Conservation (phyloP, 2,888 invertebrate species). For the Nemotelus pantherinus region DNA sequence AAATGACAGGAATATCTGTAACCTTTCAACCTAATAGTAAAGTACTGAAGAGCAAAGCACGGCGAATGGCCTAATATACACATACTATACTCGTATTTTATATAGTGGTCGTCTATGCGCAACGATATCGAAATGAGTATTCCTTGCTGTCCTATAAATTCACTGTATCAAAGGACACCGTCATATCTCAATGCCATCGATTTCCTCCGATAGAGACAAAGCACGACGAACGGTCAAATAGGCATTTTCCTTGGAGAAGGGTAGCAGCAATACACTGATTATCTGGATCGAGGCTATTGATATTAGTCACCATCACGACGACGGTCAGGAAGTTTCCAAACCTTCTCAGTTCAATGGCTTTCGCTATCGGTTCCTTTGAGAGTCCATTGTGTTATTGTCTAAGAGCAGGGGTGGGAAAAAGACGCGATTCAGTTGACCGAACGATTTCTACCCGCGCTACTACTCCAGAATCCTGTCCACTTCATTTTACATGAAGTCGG, state of each 20-base stretch:
- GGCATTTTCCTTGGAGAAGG: not conserved
- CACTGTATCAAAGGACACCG: slow-evolving; percentile 26
- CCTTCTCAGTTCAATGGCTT: slow-evolving; percentile 35
- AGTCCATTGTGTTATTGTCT: slow-evolving; percentile 14
- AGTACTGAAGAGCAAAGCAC: too few relatives aligned
- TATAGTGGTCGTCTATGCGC: too few relatives aligned
- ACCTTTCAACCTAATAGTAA: too few relatives aligned
- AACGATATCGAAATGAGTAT: not conserved
- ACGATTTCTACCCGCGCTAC: not conserved
- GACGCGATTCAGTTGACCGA: not conserved
- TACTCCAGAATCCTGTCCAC: not conserved
- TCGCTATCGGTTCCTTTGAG: slow-evolving; percentile 24
- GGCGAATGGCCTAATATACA: too few relatives aligned
- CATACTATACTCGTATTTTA: too few relatives aligned
- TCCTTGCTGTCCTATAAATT: slow-evolving; percentile 36
- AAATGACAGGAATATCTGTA: too few relatives aligned
- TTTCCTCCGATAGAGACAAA: slow-evolving; percentile 20
- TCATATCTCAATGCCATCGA: slow-evolving; percentile 31
- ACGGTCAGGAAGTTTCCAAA: slow-evolving; percentile 25
- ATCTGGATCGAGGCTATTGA: not conserved
- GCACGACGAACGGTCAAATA: not conserved
- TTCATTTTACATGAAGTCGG: slow-evolving; percentile 17
- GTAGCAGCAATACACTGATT: slow-evolving; percentile 15
- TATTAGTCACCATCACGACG: not conserved
- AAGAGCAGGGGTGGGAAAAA: not conserved